Evolutionary conservation across 2,113 vertebrate species (phyloP).

Genomic region (Corythornis madagascariensis): DNA sequence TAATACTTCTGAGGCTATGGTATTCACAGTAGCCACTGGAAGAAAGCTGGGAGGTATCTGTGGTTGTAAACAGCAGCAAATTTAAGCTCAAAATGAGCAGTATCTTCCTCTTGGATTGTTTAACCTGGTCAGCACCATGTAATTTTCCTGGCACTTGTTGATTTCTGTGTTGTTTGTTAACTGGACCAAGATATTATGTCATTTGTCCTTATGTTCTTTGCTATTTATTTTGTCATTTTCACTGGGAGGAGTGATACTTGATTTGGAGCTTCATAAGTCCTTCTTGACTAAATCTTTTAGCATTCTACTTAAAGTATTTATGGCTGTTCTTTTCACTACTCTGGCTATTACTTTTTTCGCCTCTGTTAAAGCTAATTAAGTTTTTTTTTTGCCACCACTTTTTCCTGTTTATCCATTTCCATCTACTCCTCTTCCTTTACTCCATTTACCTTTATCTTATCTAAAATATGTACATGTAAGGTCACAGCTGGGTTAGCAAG

Average conservation of each 20-base stretch:
- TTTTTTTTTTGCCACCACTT: neutral
- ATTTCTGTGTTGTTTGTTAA: neutral
- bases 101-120: neutral
- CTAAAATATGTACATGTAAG: neutral
- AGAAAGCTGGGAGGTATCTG: neutral
- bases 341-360: neutral
- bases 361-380: neutral
- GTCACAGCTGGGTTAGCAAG: neutral
- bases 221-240: neutral
- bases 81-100: neutral
- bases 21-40: neutral
- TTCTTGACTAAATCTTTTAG: neutral
- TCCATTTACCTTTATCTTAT: neutral
- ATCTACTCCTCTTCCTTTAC: neutral
- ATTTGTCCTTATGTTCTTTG: neutral
- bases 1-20: neutral
- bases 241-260: neutral
- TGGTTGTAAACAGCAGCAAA: neutral
- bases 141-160: neutral
- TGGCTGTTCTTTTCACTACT: neutral
- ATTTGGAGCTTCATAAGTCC: neutral
- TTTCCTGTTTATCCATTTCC: neutral
- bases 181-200: neutral
- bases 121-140: neutral
- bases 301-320: neutral